Evolutionary conservation across 2,888 invertebrate species (phyloP).

Genomic region (Kryphioiulus occultus): DNA sequence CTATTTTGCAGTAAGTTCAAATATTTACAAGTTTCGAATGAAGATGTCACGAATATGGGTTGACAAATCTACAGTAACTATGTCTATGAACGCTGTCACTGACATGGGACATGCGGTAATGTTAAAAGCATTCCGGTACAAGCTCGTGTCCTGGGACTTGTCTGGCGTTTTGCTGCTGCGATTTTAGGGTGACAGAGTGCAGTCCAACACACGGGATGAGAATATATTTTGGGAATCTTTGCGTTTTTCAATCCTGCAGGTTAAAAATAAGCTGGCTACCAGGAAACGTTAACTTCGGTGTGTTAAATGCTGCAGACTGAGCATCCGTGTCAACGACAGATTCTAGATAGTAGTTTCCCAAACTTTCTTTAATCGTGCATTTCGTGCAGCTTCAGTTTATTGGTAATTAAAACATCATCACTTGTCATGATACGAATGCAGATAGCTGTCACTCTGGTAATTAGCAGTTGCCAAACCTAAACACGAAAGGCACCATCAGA

Average conservation of each 20-base stretch:
- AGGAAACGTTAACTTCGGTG: neutral
- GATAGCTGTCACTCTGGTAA: neutral
- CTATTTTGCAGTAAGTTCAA: neutral
- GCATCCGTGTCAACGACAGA: neutral
- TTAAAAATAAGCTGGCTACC: neutral
- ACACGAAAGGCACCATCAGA: neutral
- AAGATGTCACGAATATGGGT: neutral
- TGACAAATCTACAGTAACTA: neutral
- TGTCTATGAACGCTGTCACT: no score
- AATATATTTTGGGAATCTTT: neutral
- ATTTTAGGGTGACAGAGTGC: neutral
- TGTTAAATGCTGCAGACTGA: neutral
- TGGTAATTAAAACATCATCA: constrained; percentile 4
- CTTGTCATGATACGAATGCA: neutral
- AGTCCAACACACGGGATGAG: neutral
- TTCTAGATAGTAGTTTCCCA: neutral
- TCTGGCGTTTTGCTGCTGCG: neutral
- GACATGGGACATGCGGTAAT: neutral
- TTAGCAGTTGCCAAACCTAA: neutral
- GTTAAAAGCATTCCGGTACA: neutral
- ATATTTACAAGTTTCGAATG: neutral
- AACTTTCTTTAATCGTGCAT: neutral
- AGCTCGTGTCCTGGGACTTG: neutral
- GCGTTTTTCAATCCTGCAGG: neutral
- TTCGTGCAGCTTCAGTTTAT: neutral